Conservation (phyloP, 1,140 invertebrate species). For the Lordiphosa clarofinis region DNA sequence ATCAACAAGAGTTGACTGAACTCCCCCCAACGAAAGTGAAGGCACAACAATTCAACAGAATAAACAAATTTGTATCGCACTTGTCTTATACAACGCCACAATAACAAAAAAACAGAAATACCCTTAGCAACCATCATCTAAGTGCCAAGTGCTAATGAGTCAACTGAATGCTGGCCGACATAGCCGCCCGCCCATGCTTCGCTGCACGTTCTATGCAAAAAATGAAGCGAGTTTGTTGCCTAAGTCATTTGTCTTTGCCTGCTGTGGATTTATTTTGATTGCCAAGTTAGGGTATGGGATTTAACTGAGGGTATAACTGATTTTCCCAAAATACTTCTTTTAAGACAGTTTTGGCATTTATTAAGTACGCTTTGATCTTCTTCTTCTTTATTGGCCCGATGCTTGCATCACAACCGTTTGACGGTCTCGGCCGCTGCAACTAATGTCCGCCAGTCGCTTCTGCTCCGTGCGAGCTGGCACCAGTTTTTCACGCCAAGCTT, state of each 20-base stretch:
- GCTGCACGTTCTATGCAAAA: conserved; percentile 52
- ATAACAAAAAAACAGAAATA: conserved; percentile 18
- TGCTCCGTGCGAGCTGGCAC: too few species aligned
- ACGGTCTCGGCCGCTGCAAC: too few species aligned
- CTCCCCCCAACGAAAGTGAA: conserved; percentile 58
- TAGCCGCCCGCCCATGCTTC: conserved; percentile 40
- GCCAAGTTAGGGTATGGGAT: too few species aligned
- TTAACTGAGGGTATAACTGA: too few species aligned
- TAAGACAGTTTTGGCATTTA: too few species aligned
- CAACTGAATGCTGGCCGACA: conserved; percentile 30
- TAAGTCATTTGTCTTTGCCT: conserved; percentile 61
- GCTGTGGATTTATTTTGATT: conserved; percentile 2
- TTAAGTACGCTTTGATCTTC: too few species aligned
- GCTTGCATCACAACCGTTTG: too few species aligned
- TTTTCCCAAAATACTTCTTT: too few species aligned
- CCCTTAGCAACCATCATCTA: conserved; percentile 1
- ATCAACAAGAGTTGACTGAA: conserved; percentile 59
- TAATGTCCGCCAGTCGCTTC: too few species aligned
- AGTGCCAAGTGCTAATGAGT: conserved; percentile 57
- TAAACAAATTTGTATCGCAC: conserved; percentile 11
- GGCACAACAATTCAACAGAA: conserved; percentile 40
- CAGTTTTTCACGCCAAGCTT: too few species aligned
- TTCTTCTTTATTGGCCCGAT: too few species aligned
- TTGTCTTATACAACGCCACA: conserved; percentile 24
- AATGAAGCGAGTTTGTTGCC: conserved; percentile 43